Evolutionary conservation across 2,113 vertebrate genomes (phyloP), one percentile per base, ranked within the genome.

Genomic region (Microtus pennsylvanicus): DNA sequence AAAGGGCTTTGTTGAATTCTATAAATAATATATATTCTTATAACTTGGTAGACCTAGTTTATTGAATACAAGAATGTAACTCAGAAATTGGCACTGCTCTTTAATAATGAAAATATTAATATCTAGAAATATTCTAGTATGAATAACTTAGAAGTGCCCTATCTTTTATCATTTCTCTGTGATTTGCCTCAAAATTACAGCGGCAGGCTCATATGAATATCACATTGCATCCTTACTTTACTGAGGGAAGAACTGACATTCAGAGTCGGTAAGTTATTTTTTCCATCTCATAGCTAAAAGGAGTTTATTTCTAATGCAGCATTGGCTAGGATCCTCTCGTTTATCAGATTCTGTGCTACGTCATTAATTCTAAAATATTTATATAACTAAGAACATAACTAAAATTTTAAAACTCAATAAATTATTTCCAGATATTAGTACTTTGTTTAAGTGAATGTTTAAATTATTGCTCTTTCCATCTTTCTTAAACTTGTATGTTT

Each of bases 81-180:
- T 81, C 30, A 90, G 76, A 96, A 93, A 96, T 78, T 86, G 75
- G 9, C 35, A 88, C 50, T 94, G 38, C 6, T 96, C 24, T 96
- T 96, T 96, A 95, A 95, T 96, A 94, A 95, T 88, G 75, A 96
- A 97, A 96, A 96, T 94, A 85, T 96, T 95, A 93, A 94, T 94
- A 88, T 91, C 69, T 89, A 67, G 78, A 91, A 72, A 77, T 96
- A 88, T 55, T 93, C 96, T 92, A 69, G 45, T 74, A 72, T 80
- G 77, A 96, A 67, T 86, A 96, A 90, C 50, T 75, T 35, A 93
- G 58, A 92, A 61, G n/a, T 8, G 42, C 21, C 9, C 67, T 92
- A 92, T 92, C 3, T 1, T 95, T 81, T 8, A 83, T 80, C 52
- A 5, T 75, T 89, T 55, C 42, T 83, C 67, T 93, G 33, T 55